Conservation (phyloP, 2,797 vertebrate species). For the Bovichtus diacanthus region DNA sequence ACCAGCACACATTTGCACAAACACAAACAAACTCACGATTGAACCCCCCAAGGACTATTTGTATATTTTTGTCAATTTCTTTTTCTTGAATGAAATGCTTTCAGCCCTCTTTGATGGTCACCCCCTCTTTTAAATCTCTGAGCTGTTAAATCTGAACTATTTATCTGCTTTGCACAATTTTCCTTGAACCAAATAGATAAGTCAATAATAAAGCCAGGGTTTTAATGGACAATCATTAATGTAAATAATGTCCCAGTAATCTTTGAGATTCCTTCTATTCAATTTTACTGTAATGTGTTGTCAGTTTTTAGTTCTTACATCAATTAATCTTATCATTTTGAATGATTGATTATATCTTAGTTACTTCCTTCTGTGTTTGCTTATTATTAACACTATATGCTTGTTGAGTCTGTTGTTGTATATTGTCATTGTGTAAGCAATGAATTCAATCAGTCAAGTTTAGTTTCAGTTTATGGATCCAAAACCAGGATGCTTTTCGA, state of each 20-base stretch:
- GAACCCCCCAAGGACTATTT: conserved; percentile 1
- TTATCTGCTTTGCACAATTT: conserved; percentile 32
- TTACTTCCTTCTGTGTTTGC: background rate
- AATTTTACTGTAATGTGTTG: background rate
- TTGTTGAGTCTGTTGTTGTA: conserved; percentile 25
- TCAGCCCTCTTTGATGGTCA: background rate
- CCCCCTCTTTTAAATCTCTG: background rate
- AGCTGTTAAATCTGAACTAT: background rate
- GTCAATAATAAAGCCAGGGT: background rate
- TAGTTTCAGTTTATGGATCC: background rate
- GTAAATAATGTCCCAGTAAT: background rate
- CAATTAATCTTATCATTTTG: background rate
- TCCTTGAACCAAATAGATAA: conserved; percentile 1
- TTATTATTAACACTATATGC: background rate
- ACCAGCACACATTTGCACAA: background rate
- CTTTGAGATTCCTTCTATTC: background rate
- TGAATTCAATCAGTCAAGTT: background rate
- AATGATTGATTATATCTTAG: background rate
- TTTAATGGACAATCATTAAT: conserved; percentile 29
- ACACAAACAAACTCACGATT: background rate
- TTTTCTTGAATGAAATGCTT: conserved; percentile 6
- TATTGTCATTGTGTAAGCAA: background rate
- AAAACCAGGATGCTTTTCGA: background rate
- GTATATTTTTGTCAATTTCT: conserved; percentile 13
- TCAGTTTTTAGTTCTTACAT: background rate